Base-by-base conservation (phyloP, 1,140 invertebrate species). In the Lepidotrigona ventralis region DNA sequence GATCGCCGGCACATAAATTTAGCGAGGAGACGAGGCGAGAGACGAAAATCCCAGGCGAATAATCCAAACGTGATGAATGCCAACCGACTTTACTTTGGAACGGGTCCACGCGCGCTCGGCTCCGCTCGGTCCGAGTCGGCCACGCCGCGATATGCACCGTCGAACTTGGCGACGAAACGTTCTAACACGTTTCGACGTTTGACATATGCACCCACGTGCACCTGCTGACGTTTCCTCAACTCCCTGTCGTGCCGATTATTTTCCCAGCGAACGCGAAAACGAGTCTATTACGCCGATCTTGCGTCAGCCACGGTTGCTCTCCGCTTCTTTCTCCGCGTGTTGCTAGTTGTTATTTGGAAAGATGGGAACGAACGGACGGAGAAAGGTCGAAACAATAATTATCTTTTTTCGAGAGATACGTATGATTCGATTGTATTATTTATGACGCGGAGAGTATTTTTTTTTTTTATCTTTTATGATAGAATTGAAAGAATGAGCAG, bases 51-150 rank as follows among this genome's bases (percentile, higher is more conserved):
- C 77, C 81, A 70, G 80, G 56, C 82, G 84, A 91, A 90, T 88
- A 90, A 91, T 90, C 83, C 85, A 88, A 92, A 91, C 79, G 86
- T 89, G 89, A 91, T 89, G 89, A 92, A 90, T 90, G 87, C 85
- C 87, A 74, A 79, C 84, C 70, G 83, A 77, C 89, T 86, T 91
- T 90, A 87, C 89, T 91, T 92, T 91, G 91, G 90, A 92, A 88
- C 89, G n/a, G 75, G 53, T 91, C 91, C 90, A 91, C 86, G 86
- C 80, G 81, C 75, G 79, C 76, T 78, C 77, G 81, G 63, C 69
- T 79, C 79, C 70, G 69, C 78, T 87, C 84, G 87, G 70, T 15
- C 29, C 29, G 23, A 8, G 8, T 23, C 76, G 54, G 66, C 46
- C 78, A 58, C 75, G 33, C 64, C 70, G 56, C 84, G 91, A 90